phyloP scores from a whole-genome alignment of 2,113 vertebrate species.

The rabbit (Oryctolagus cuniculus) region mOryCun1.1 NC_091437.1:54485001-54485500 shows the following conservation, averaged over 20 bases:
- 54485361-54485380: slow-evolving; percentile 54
- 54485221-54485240: slow-evolving; percentile 6
- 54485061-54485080: neutral
- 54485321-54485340: slow-evolving; percentile 71
- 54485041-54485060: neutral
- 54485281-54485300: slow-evolving; percentile 76
- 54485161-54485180: slow-evolving; percentile 62
- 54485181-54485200: slow-evolving; percentile 52
- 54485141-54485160: slow-evolving; percentile 62
- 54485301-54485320: slow-evolving; percentile 56
- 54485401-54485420: slow-evolving; percentile 60
- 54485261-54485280: slow-evolving; percentile 74
- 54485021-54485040: neutral
- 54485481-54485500: slow-evolving; percentile 58
- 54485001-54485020: slow-evolving; percentile 1
- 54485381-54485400: neutral
- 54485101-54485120: slow-evolving; percentile 36
- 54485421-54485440: slow-evolving; percentile 70
- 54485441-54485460: slow-evolving; percentile 65
- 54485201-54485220: slow-evolving; percentile 64
- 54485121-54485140: slow-evolving; percentile 63
- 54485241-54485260: slow-evolving; percentile 59
- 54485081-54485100: slow-evolving; percentile 55
- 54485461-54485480: slow-evolving; percentile 73
- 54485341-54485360: slow-evolving; percentile 77